These are phyloP conservation scores for Actinemys pallida DNA, from an alignment of 2,113 vertebrate species.

Conservation along the genomic window DNA sequence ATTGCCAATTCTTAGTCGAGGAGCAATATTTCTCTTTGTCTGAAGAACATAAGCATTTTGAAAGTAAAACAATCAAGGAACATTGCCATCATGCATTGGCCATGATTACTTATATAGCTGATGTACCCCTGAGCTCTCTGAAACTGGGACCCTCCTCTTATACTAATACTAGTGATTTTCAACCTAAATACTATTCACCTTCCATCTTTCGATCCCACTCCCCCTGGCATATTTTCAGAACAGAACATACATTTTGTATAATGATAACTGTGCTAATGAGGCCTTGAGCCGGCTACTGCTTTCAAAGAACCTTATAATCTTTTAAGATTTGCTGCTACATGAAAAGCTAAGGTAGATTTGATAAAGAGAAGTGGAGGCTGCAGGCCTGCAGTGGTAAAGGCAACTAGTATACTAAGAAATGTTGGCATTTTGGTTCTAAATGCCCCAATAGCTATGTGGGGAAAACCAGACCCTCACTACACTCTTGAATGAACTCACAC, in stretches of 20 bases:
- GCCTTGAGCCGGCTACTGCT: rapidly evolving
- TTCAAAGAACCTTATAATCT: conserved; percentile 44
- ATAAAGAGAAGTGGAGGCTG: conserved; percentile 5
- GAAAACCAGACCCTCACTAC: too few relatives aligned
- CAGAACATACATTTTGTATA: conserved; percentile 1
- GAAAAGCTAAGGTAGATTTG: conserved; percentile 21
- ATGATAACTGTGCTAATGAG: neutral
- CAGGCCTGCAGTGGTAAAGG: conserved; percentile 1
- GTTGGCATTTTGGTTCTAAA: neutral
- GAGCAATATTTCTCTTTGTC: neutral
- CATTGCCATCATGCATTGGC: rapidly evolving
- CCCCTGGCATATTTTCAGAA: conserved; percentile 30
- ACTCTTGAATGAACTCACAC: too few relatives aligned
- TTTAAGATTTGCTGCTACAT: neutral
- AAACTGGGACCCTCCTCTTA: neutral
- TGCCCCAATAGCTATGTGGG: too few relatives aligned
- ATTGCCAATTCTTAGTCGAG: neutral
- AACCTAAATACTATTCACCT: neutral
- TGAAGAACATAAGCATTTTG: rapidly evolving
- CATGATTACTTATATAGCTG: rapidly evolving
- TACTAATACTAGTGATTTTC: neutral
- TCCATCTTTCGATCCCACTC: neutral
- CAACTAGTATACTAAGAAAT: neutral
- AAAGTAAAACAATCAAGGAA: neutral
- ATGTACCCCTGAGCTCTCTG: neutral